These are phyloP conservation scores for Xenopus laevis DNA, from an alignment of 2,113 vertebrate species.

Conservation along the genomic window DNA sequence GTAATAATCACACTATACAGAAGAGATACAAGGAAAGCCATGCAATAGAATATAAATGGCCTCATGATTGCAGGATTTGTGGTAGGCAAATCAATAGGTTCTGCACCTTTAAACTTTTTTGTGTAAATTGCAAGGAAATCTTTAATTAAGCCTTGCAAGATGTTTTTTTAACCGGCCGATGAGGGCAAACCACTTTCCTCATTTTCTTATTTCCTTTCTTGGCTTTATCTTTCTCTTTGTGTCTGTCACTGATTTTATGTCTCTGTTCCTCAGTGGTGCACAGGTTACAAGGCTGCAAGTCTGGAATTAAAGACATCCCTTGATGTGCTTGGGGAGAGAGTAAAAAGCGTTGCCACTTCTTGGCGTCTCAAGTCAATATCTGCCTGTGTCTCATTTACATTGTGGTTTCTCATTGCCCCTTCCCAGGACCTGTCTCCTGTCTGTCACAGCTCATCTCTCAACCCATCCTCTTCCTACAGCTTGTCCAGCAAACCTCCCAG, in stretches of 20 bases:
- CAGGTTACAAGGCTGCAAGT: constrained; percentile 1
- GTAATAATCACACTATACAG: too few species aligned
- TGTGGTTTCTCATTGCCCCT: constrained; percentile 32
- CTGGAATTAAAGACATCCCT: constrained; percentile 32
- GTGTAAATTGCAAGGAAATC: not conserved
- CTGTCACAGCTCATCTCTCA: constrained; percentile 33
- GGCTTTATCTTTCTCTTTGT: not conserved
- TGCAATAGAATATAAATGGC: not conserved
- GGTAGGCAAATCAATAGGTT: not conserved
- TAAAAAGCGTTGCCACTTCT: constrained; percentile 25
- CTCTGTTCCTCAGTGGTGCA: not conserved
- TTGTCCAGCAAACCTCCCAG: constrained; percentile 22
- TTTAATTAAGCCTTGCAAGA: not conserved
- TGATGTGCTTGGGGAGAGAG: constrained; percentile 5
- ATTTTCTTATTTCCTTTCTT: not conserved
- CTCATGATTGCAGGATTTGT: not conserved
- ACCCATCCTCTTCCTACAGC: constrained; percentile 28
- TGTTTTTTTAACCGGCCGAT: not conserved
- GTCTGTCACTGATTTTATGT: constrained; percentile 10
- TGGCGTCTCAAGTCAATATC: constrained; percentile 30
- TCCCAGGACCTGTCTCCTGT: constrained; percentile 33
- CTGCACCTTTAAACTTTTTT: not conserved
- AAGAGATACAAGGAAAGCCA: too few species aligned
- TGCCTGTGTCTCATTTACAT: constrained; percentile 38
- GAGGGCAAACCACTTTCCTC: not conserved